Conservation (phyloP, 64 coral and sea anemone genomes). For the Pocillopora damicornis region DNA sequence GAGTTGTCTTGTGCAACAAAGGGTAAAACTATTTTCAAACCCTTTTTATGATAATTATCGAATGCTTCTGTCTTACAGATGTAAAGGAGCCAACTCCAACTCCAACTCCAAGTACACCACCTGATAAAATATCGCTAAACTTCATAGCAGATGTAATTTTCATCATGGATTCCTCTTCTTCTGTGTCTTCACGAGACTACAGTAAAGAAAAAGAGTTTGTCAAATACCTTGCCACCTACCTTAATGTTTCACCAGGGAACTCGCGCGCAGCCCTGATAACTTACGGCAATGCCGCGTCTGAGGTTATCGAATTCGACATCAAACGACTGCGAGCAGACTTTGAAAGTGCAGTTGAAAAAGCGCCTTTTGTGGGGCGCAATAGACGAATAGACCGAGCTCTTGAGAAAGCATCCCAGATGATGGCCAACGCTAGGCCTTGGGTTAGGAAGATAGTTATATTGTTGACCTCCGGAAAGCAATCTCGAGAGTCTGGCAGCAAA, state of each 20-base stretch:
- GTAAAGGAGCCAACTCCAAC: not conserved
- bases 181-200: not conserved
- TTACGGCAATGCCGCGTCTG: slow-evolving; percentile 7
- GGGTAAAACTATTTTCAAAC: no score
- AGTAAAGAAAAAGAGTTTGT: slow-evolving; percentile 43
- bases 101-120: not conserved
- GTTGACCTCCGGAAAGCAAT: slow-evolving; percentile 31
- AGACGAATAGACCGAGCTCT: slow-evolving; percentile 48
- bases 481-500: not conserved
- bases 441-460: slow-evolving; percentile 34
- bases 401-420: not conserved
- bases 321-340: slow-evolving; percentile 4
- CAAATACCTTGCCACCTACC: slow-evolving; percentile 20
- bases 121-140: not conserved
- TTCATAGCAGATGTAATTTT: slow-evolving; percentile 24
- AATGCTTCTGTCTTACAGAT: not conserved
- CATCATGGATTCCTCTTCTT: slow-evolving; percentile 36
- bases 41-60: no score
- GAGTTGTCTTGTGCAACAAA: no score
- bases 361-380: slow-evolving; percentile 22
- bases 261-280: slow-evolving; percentile 33
- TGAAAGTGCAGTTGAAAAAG: slow-evolving; percentile 23
- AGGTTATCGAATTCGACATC: slow-evolving; percentile 27
- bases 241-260: slow-evolving; percentile 13
- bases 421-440: slow-evolving; percentile 18